These are phyloP conservation scores for Caenorhabditis virilis DNA, from an alignment of 2,888 invertebrate genomes.

Conservation along the genomic window DNA sequence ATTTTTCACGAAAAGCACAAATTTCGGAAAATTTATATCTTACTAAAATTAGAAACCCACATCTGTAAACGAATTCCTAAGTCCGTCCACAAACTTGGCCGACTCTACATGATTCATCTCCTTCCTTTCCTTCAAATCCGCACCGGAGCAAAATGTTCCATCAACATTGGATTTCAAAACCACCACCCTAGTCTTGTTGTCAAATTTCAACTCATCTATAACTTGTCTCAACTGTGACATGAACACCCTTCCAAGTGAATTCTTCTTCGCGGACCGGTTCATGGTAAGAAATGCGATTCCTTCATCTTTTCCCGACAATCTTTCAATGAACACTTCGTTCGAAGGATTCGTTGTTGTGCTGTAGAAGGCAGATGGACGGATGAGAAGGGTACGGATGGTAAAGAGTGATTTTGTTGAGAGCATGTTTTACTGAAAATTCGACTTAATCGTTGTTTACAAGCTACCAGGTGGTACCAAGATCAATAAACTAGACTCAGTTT, in stretches of 20 bases:
- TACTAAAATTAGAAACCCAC: conserved; percentile 10
- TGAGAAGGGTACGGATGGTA: too few species aligned
- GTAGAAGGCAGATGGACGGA: not conserved
- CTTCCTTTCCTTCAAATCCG: conserved; percentile 90
- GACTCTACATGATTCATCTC: conserved; percentile 82
- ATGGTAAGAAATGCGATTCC: conserved; percentile 77
- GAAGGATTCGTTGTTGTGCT: conserved; percentile 1
- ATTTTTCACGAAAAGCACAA: too few species aligned
- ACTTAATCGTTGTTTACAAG: too few species aligned
- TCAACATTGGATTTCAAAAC: conserved; percentile 85
- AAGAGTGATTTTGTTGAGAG: too few species aligned
- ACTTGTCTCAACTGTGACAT: conserved; percentile 77
- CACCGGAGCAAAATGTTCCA: conserved; percentile 90
- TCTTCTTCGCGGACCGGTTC: conserved; percentile 76
- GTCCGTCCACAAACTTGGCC: conserved; percentile 74
- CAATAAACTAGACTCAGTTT: too few species aligned
- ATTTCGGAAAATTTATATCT: too few species aligned
- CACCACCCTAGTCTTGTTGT: conserved; percentile 80
- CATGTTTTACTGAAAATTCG: too few species aligned
- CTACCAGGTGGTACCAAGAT: too few species aligned
- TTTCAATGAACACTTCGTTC: conserved; percentile 44
- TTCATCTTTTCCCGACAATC: conserved; percentile 48
- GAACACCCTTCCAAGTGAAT: conserved; percentile 79
- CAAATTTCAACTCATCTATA: conserved; percentile 77
- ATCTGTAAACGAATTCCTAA: conserved; percentile 43